phyloP scores from a whole-genome alignment of 2,888 invertebrate species.

The Rutpela maculata region DNA sequence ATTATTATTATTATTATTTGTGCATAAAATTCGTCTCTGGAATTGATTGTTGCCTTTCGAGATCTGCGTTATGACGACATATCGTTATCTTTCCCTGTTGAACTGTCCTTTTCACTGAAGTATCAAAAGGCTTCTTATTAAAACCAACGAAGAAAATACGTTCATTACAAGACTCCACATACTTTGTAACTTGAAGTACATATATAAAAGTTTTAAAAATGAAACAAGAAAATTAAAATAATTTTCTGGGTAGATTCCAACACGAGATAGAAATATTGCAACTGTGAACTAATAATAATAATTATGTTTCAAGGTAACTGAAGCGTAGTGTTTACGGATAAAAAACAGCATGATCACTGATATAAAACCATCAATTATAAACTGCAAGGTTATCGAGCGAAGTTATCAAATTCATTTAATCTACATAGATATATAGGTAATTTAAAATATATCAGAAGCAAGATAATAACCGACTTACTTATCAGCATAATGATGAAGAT shows the following conservation, averaged over 20 bases:
- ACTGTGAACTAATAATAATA: neutral
- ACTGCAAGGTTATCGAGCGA: constrained; percentile 1
- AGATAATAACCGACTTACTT: neutral
- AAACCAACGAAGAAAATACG: no score
- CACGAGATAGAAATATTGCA: neutral
- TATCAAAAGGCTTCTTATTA: no score
- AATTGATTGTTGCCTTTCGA: no score
- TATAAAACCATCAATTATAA: constrained; percentile 4
- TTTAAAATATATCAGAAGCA: constrained; percentile 1
- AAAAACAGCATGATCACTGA: neutral
- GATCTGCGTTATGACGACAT: no score
- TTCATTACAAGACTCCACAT: no score
- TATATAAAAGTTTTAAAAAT: neutral
- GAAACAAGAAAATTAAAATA: neutral
- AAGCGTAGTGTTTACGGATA: neutral
- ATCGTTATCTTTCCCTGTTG: no score
- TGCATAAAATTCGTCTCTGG: no score
- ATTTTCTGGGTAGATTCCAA: neutral
- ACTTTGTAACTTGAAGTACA: no score
- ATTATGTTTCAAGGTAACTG: neutral
- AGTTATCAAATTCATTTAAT: constrained; percentile 4
- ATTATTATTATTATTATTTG: no score
- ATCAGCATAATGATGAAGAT: neutral
- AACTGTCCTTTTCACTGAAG: no score
- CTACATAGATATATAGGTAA: neutral